Evolutionary conservation across 2,113 vertebrate genomes (phyloP).

Genomic region (Daubentonia madagascariensis): DNA sequence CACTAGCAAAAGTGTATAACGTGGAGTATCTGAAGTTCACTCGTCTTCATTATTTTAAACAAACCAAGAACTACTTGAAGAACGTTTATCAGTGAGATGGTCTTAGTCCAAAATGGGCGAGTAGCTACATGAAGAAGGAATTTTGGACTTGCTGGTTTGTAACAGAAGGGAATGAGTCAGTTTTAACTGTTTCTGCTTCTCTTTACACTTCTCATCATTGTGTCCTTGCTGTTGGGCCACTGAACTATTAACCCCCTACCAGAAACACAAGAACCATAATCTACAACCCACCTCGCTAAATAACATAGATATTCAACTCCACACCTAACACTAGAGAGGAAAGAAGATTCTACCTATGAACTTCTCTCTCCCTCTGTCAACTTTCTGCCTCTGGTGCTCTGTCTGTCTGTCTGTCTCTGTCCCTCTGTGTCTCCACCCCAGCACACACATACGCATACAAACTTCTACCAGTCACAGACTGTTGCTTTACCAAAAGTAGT

Average conservation of each 20-base stretch:
- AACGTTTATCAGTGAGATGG: neutral
- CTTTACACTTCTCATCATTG: neutral
- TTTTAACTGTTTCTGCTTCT: neutral
- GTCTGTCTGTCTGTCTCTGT: neutral
- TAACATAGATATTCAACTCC: too few relatives aligned
- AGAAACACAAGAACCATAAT: neutral
- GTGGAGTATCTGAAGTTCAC: neutral
- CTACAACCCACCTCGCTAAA: neutral
- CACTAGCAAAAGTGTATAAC: neutral
- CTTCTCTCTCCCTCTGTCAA: neutral
- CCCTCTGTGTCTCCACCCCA: neutral
- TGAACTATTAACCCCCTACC: neutral
- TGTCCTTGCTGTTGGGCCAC: neutral
- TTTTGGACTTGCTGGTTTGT: neutral
- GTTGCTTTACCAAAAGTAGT: slow-evolving; percentile 43
- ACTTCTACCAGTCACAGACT: slow-evolving; percentile 8
- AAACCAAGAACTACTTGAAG: neutral
- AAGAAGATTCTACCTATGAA: too few relatives aligned
- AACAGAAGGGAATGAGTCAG: neutral
- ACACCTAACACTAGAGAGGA: neutral
- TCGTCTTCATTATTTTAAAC: neutral
- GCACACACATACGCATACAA: neutral
- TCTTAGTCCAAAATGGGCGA: neutral
- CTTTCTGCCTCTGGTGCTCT: neutral
- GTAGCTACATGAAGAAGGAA: fast-evolving